These are phyloP conservation scores for Gerris lacustris DNA, from an alignment of 2,888 invertebrate genomes.

Conservation along the genomic window DNA sequence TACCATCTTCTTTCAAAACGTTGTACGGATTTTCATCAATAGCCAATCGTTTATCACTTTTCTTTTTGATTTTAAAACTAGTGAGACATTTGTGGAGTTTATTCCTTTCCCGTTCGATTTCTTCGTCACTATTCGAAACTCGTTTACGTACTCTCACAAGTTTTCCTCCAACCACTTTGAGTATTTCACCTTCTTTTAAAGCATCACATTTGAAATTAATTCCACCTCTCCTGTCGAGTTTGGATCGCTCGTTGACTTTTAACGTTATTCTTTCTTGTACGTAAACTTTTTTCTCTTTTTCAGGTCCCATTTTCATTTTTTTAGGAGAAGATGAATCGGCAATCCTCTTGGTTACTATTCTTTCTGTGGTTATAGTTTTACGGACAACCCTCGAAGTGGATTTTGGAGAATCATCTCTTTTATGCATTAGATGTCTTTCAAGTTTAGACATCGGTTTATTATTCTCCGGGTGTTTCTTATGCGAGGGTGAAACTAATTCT, in stretches of 20 bases:
- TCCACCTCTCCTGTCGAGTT: neutral
- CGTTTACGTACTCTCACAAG: neutral
- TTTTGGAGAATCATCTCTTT: neutral
- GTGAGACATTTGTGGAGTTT: neutral
- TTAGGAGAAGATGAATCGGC: neutral
- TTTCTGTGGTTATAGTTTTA: neutral
- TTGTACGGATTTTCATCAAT: neutral
- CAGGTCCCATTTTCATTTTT: neutral
- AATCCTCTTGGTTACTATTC: neutral
- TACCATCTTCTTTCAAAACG: neutral
- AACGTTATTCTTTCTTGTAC: neutral
- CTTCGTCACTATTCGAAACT: neutral
- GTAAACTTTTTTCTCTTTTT: neutral
- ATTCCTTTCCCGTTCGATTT: neutral
- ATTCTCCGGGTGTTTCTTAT: neutral
- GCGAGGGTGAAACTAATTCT: neutral
- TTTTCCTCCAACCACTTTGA: neutral
- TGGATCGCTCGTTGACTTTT: neutral
- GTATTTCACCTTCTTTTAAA: neutral
- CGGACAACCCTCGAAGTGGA: neutral
- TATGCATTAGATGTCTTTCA: neutral
- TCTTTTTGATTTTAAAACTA: neutral
- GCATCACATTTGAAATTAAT: neutral
- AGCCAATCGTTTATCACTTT: neutral
- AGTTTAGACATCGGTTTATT: neutral